Evolutionary conservation across 2,888 invertebrate species (phyloP), one percentile per base, ranked within the genome.

Genomic region (Hypsopygia costalis): DNA sequence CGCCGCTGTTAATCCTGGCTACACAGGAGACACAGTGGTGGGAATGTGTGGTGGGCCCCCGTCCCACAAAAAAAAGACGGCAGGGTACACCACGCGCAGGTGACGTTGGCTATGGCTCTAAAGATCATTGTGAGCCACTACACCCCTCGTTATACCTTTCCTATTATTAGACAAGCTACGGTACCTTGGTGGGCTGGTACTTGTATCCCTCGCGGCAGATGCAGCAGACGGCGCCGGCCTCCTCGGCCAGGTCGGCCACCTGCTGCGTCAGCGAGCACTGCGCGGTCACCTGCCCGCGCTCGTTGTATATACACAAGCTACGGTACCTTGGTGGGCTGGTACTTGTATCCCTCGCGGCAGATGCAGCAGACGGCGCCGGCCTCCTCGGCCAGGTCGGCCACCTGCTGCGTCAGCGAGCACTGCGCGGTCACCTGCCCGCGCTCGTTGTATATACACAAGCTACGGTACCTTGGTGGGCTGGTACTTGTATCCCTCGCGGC

Each of bases 201-300:
- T 97, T 95, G 89, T 99, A 99, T 0, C 98, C 98, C 83, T 99
- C 99, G 30, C 98, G 93, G 69, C 99, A 99, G 71, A 99, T 99
- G 65, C 98, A 98, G 83, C 99, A 99, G 0, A 97, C 95, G 36
- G 98, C 90, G 11, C 98, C 99, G 0, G 96, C 95, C 82, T 99
- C 99, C 75, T 99, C 98, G 4, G 97, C 97, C 40, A 98, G 88
- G 69, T 98, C 98, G 69, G 98, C 98, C 86, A 98, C 96, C 80
- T 97, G 96, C 69, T 97, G 95, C 58, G 98, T 91, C 52, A 98
- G 95, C 31, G 94, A 93, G 55, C 95, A 95, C 74, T 96, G 95
- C 34, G 98, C 98, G 0, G 97, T 97, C 49, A 97, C 97, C 82
- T 98, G 98, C 0, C 98, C 99, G 74, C 98, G 98, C 68, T 98